Percentiles rank a stretch among this genome's conserved stretches.
Evolutionary conservation across 2,888 invertebrate species (phyloP).

Genomic region (Aphelenchoides bicaudatus): DNA sequence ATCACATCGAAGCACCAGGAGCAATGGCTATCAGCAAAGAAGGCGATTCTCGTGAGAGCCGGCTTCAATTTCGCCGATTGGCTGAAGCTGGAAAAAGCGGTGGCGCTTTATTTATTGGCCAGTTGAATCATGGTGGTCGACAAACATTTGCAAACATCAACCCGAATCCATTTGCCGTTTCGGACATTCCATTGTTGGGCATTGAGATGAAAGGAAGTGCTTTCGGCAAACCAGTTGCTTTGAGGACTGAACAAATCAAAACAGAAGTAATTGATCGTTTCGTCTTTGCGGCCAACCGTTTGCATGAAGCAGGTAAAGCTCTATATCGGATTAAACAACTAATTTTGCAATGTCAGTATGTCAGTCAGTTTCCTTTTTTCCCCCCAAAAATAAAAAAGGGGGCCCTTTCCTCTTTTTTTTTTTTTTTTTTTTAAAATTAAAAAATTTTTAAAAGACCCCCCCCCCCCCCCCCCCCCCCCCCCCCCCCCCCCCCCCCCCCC

Average conservation of each 20-base stretch:
- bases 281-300: constrained; percentile 22
- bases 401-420: too few relatives aligned
- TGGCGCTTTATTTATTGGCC: constrained; percentile 39
- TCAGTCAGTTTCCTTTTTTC: too few relatives aligned
- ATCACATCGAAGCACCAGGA: constrained; percentile 34
- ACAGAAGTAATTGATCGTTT: constrained; percentile 35
- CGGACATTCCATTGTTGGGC: constrained; percentile 36
- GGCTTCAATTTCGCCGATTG: constrained; percentile 23
- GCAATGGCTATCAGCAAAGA: constrained; percentile 23
- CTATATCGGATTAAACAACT: background rate
- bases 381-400: too few relatives aligned
- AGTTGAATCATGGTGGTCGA: constrained; percentile 41
- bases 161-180: constrained; percentile 40
- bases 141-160: constrained; percentile 41
- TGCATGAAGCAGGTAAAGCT: constrained; percentile 29
- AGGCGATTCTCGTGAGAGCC: constrained; percentile 24
- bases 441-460: background rate
- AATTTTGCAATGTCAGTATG: constrained; percentile 9
- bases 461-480: background rate
- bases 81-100: constrained; percentile 33
- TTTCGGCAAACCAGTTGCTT: constrained; percentile 40
- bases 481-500: too few relatives aligned
- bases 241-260: constrained; percentile 41
- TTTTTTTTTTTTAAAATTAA: background rate
- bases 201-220: constrained; percentile 16